These are phyloP conservation scores for Ornithoptera priamus DNA, from an alignment of 2,888 invertebrate species.

Conservation along the genomic window DNA sequence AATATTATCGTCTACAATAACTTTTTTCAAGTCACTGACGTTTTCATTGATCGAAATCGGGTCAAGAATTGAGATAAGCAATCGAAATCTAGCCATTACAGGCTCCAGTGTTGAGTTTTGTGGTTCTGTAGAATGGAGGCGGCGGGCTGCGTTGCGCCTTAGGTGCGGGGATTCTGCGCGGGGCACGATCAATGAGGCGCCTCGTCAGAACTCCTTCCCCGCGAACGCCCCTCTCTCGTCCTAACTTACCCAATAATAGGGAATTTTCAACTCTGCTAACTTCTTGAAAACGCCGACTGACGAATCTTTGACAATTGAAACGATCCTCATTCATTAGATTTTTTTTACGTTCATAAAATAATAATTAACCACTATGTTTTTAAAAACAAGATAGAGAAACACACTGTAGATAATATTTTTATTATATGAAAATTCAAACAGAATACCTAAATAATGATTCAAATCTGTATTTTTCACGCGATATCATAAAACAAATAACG, in stretches of 20 bases:
- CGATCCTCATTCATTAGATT: not conserved
- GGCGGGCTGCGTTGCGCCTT: constrained; percentile 49
- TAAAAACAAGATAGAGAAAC: not conserved
- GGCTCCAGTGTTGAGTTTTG: constrained; percentile 54
- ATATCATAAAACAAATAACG: not conserved
- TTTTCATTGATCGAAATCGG: constrained; percentile 34
- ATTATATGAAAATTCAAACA: not conserved
- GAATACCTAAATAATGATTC: not conserved
- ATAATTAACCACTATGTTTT: not conserved
- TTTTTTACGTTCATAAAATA: not conserved
- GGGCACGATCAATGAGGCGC: constrained; percentile 74
- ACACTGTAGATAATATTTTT: not conserved
- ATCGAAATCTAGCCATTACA: constrained; percentile 50
- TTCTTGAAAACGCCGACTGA: constrained; percentile 22
- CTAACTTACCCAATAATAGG: constrained; percentile 56
- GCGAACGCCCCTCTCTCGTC: constrained; percentile 35
- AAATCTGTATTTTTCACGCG: not conserved
- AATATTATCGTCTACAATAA: constrained; percentile 25
- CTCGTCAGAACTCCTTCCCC: constrained; percentile 46
- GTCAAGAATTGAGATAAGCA: constrained; percentile 45
- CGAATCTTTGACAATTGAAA: constrained; percentile 17
- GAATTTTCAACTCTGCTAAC: constrained; percentile 53
- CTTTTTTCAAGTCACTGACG: constrained; percentile 19
- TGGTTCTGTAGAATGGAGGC: constrained; percentile 56
- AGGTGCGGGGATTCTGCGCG: constrained; percentile 65